Conservation (phyloP, 2,797 vertebrate species). For the Dicrostonyx torquatus region DNA sequence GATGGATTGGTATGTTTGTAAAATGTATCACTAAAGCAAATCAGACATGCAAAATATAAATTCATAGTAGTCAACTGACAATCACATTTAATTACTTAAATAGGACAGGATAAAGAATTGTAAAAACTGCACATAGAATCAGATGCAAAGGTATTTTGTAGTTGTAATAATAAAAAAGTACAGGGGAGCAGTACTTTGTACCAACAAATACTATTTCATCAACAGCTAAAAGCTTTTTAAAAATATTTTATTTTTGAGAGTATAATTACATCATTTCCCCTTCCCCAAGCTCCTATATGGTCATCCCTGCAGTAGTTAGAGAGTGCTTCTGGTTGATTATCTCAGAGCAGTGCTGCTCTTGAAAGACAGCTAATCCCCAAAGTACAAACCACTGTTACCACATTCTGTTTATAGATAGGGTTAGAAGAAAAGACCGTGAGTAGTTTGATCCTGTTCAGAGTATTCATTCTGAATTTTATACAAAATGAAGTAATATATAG, state of each 20-base stretch:
- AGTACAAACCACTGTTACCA: not conserved
- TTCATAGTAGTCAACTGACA: not conserved
- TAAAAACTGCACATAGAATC: conserved; percentile 1
- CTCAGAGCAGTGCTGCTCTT: not conserved
- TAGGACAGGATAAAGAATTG: conserved; percentile 7
- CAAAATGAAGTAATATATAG: not conserved
- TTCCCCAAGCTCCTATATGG: not conserved
- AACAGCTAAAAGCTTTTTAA: not conserved
- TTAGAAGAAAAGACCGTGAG: not conserved
- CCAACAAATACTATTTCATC: conserved; percentile 3
- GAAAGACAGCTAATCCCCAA: not conserved
- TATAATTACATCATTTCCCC: not conserved
- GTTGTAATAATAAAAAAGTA: not conserved
- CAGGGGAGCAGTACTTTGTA: not conserved
- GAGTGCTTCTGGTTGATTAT: not conserved
- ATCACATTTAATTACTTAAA: not conserved
- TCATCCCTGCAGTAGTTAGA: not conserved
- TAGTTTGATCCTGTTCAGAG: not conserved
- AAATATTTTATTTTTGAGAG: not conserved
- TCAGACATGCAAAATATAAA: conserved; percentile 17
- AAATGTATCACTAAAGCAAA: conserved; percentile 1
- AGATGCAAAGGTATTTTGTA: not conserved
- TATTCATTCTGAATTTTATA: not conserved
- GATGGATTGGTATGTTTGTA: not conserved
- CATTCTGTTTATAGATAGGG: not conserved